Conservation (phyloP, 2,888 invertebrate species). For the Eilema griseolum region DNA sequence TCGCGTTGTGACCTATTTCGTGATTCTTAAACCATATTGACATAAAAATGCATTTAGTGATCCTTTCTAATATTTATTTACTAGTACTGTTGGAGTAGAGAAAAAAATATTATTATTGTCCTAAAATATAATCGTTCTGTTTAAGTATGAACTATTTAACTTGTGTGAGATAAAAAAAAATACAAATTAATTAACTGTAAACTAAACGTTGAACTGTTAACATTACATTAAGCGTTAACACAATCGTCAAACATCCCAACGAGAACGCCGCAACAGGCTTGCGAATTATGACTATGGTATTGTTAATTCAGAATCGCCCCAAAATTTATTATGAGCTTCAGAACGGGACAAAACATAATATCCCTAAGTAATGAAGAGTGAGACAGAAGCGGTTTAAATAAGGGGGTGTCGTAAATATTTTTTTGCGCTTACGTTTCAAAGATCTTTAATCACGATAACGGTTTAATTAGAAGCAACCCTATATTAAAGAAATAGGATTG, state of each 20-base stretch:
- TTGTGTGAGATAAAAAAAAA: background rate
- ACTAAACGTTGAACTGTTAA: conserved; percentile 45
- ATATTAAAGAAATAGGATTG: conserved; percentile 40
- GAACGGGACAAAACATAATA: conserved; percentile 61
- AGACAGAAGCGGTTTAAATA: conserved; percentile 71
- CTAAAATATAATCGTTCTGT: too few species aligned
- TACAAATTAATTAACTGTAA: conserved; percentile 24
- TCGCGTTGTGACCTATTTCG: too few species aligned
- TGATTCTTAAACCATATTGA: too few species aligned
- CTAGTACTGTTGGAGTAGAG: background rate
- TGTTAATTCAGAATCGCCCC: conserved; percentile 79
- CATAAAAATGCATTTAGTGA: too few species aligned
- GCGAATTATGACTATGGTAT: conserved; percentile 76
- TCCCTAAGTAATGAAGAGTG: conserved; percentile 55
- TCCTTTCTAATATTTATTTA: background rate
- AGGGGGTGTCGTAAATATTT: conserved; percentile 82
- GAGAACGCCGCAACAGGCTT: conserved; percentile 69
- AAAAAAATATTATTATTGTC: background rate
- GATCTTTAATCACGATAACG: conserved; percentile 60
- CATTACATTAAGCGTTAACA: conserved; percentile 54
- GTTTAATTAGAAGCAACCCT: conserved; percentile 47
- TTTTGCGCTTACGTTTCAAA: conserved; percentile 73
- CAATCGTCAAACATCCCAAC: conserved; percentile 65
- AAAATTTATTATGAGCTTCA: conserved; percentile 71
- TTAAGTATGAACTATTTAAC: background rate